Evolutionary conservation across 2,888 invertebrate genomes (phyloP), one percentile per base, ranked within the genome.

Genomic region (Heteromurus nitidus): DNA sequence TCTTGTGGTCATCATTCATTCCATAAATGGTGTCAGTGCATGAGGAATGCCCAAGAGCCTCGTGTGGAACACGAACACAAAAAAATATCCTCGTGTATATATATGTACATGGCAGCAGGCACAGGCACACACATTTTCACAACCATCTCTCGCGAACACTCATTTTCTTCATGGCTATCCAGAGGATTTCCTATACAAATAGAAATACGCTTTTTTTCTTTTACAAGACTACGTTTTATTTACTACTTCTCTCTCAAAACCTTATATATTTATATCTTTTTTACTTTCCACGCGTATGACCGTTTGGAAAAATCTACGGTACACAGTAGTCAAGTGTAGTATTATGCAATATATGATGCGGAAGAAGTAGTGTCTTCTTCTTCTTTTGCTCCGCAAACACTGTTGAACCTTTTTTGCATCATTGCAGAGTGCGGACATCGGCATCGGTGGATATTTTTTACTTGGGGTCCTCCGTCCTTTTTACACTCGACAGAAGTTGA

Each of bases 11-110:
- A 73, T 74, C 80, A 74, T 80, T 80, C 80, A 80, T 80, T 67
- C 73, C 80, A 80, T 80, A 80, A 80, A 80, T 60, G 80, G 80
- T 80, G 80, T 80, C 80, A 80, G 80, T 73, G 72, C 80, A 80
- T 79, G 79, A 72, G 79, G 47, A 79, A 80, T 80, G 80, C 73
- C 80, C 80, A 80, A 80, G 80, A 80, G 80, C 26, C 80, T 80
- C 80, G 69, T 80, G 80, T 50, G 72, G 42, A 42, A 7, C 22
- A 44, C 9, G 3, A 30, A 18, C 30, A 62, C 11, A 58, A 26
- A 58, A 26, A 3, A 58, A 16, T 18, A 16, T 16, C 11, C 24
- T 16, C 26, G 28, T 7, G 9, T 3, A 22, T n/a, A 55, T 11
- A 22, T 55, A 9, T 55, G 26, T 20, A 5, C 9, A 55, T 5